phyloP scores from a whole-genome alignment of 2,113 vertebrate species.

The Gadus macrocephalus region DNA sequence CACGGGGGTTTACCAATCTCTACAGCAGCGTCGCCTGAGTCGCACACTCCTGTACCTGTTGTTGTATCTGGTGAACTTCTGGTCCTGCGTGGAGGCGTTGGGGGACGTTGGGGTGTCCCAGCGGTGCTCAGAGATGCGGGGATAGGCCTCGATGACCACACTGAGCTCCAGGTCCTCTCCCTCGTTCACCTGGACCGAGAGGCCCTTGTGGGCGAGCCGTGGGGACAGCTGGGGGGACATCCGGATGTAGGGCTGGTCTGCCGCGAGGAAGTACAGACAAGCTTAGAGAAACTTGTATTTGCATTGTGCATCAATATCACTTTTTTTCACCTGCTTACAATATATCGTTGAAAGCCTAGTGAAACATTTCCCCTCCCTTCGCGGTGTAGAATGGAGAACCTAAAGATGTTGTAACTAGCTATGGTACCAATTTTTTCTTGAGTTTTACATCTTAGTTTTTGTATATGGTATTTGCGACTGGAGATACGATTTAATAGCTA shows the following conservation, averaged over 20 bases:
- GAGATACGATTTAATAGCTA: background rate
- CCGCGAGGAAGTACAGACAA: slow-evolving; percentile 17
- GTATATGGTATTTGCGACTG: slow-evolving; percentile 56
- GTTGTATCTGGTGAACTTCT: slow-evolving; percentile 55
- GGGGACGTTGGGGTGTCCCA: slow-evolving; percentile 70
- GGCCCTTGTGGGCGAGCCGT: slow-evolving; percentile 57
- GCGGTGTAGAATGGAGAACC: slow-evolving; percentile 49
- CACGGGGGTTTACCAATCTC: too few species aligned
- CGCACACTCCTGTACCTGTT: slow-evolving; percentile 53
- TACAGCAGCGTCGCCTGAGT: too few species aligned
- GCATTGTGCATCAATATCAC: slow-evolving; percentile 30
- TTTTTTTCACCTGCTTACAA: slow-evolving; percentile 8
- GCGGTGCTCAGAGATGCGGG: slow-evolving; percentile 62
- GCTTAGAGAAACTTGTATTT: too few species aligned
- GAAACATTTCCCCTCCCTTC: background rate
- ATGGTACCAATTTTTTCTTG: slow-evolving; percentile 75
- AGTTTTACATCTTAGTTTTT: slow-evolving; percentile 76
- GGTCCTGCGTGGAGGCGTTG: slow-evolving; percentile 56
- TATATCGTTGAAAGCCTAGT: background rate
- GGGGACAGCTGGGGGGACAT: slow-evolving; percentile 69
- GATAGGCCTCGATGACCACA: slow-evolving; percentile 83
- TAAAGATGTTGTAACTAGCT: slow-evolving; percentile 60
- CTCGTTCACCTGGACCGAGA: slow-evolving; percentile 68
- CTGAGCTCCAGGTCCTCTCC: slow-evolving; percentile 75
- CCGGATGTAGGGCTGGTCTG: slow-evolving; percentile 82